phyloP scores from a whole-genome alignment of 2,888 invertebrate species.

The Drosophila quinaria region DNA sequence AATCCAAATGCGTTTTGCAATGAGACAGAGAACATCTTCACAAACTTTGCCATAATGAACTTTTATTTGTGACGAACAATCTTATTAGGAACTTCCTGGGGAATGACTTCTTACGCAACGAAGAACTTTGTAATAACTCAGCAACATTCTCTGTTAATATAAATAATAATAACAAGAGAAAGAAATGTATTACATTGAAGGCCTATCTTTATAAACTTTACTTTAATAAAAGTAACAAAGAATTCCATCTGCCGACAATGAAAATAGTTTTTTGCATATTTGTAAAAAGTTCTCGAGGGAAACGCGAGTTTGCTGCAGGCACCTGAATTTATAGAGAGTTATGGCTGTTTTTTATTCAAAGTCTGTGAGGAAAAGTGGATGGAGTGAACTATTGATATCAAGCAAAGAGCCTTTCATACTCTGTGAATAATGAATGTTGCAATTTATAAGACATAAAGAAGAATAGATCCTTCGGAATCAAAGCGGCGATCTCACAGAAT shows the following conservation, averaged over 20 bases:
- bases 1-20: slow-evolving; percentile 37
- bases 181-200: slow-evolving; percentile 15
- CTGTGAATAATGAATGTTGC: neutral
- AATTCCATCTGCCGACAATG: slow-evolving; percentile 10
- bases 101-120: slow-evolving; percentile 17
- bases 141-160: slow-evolving; percentile 24
- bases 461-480: neutral
- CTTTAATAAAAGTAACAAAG: slow-evolving; percentile 5
- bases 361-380: neutral
- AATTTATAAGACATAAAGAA: neutral
- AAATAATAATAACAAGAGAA: slow-evolving; percentile 16
- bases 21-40: slow-evolving; percentile 28
- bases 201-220: slow-evolving; percentile 29
- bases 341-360: neutral
- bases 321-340: slow-evolving; percentile 1
- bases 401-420: neutral
- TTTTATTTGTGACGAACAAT: slow-evolving; percentile 53
- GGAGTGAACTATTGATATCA: slow-evolving; percentile 1
- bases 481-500: too few relatives aligned
- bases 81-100: slow-evolving; percentile 43
- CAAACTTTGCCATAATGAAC: slow-evolving; percentile 52
- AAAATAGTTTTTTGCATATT: slow-evolving; percentile 13
- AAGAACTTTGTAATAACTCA: slow-evolving; percentile 50
- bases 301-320: slow-evolving; percentile 1
- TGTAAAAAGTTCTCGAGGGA: slow-evolving; percentile 1